Evolutionary conservation across 2,888 invertebrate species (phyloP), one percentile per base, ranked within the genome.

Genomic region (Entomobrya multifasciata): DNA sequence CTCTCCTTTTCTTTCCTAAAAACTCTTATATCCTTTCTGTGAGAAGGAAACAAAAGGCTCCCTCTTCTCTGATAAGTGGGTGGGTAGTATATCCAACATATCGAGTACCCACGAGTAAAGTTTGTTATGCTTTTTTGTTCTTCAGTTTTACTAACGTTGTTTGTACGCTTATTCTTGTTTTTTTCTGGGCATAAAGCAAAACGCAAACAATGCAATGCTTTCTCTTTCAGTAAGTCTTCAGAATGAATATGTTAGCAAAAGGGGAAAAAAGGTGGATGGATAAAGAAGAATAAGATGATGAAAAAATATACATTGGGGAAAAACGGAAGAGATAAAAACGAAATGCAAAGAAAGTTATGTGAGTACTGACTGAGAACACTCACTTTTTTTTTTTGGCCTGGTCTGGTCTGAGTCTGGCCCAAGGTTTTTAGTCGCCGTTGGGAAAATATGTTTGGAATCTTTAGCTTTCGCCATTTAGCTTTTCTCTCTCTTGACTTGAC

Each of bases 81-180:
- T n/a, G n/a, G n/a, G n/a, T n/a, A n/a, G n/a, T n/a, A n/a, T n/a
- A n/a, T n/a, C n/a, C n/a, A n/a, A n/a, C n/a, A n/a, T n/a, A n/a
- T n/a, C n/a, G n/a, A n/a, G n/a, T n/a, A n/a, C n/a, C 36, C 36
- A 36, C 36, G 8, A 6, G 8, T 8, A 36, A 36, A 36, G 36
- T 36, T 36, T 36, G 36, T 36, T 36, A 6, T 36, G 8, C 36
- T 36, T 36, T 36, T 6, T 36, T 55, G 47, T 74, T 52, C 74
- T 6, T 52, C 27, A 25, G 22, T 20, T 30, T 65, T n/a, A n/a
- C n/a, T n/a, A n/a, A n/a, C n/a, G 3, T 65, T 10, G 5, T 62
- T 36, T 41, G 91, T 92, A 8, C 89, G 92, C 25, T 22, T 62
- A 11, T 52, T 41, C 15, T 55, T 55, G 10, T 30, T 84, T 62